Evolutionary conservation across 2,888 invertebrate species (phyloP).

Genomic region (Drosophila anceps): DNA sequence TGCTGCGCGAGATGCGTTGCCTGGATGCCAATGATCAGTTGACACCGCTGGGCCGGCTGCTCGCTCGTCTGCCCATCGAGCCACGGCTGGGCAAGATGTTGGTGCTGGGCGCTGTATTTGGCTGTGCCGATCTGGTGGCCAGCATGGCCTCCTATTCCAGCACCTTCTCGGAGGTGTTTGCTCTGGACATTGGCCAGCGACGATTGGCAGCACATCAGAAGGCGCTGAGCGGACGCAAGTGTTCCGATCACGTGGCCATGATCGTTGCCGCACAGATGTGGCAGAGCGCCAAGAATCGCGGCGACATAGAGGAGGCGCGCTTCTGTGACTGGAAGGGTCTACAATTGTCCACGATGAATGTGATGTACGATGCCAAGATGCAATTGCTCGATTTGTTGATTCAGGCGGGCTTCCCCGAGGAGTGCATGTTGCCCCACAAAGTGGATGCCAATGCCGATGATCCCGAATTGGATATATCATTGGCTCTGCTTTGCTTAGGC

Average conservation of each 20-base stretch:
- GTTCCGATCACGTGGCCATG: constrained; percentile 98
- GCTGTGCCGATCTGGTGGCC: constrained; percentile 95
- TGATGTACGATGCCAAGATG: constrained; percentile 95
- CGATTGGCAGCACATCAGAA: constrained; percentile 94
- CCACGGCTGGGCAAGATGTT: constrained; percentile 99
- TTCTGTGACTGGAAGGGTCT: constrained; percentile 97
- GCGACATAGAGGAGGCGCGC: constrained; percentile 91
- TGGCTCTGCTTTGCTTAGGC: constrained; percentile 94
- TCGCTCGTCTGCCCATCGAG: constrained; percentile 98
- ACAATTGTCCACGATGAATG: constrained; percentile 94
- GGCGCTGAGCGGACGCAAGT: constrained; percentile 93
- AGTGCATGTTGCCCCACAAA: constrained; percentile 90
- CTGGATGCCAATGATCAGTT: constrained; percentile 94
- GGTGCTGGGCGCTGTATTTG: constrained; percentile 96
- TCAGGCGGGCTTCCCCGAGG: constrained; percentile 95
- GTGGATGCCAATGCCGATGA: constrained; percentile 93
- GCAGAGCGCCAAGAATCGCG: constrained; percentile 89
- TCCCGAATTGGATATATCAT: constrained; percentile 92
- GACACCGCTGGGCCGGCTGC: constrained; percentile 96
- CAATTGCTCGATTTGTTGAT: constrained; percentile 89
- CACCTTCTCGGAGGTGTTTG: constrained; percentile 97
- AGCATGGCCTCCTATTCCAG: constrained; percentile 98
- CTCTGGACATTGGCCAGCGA: constrained; percentile 90
- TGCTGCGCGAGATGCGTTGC: constrained; percentile 94
- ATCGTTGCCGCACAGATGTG: constrained; percentile 95